These are phyloP conservation scores for Drosophila arawakana DNA, from an alignment of 1,140 invertebrate genomes.

Conservation along the genomic window DNA sequence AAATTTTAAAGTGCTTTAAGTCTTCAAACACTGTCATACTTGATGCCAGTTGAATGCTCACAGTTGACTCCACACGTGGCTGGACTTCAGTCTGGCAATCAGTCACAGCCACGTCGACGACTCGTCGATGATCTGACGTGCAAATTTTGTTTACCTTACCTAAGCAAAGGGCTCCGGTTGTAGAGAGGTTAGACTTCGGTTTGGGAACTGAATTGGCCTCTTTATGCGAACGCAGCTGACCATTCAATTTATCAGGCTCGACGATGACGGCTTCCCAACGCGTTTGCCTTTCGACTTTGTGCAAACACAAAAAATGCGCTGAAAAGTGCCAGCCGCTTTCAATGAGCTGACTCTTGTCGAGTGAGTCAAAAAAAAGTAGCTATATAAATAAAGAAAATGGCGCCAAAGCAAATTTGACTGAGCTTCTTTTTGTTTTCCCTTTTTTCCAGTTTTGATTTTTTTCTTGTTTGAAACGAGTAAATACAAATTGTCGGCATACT, in stretches of 20 bases:
- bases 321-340: conserved; percentile 62
- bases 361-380: conserved; percentile 5
- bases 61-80: background rate
- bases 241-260: conserved; percentile 80
- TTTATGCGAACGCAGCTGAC: conserved; percentile 75
- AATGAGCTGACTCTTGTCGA: conserved; percentile 37
- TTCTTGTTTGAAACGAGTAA: conserved; percentile 45
- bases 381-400: conserved; percentile 20
- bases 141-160: conserved; percentile 53
- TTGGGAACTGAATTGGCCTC: conserved; percentile 33
- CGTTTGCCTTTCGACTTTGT: conserved; percentile 63
- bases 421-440: conserved; percentile 32
- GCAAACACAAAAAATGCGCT: conserved; percentile 72
- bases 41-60: background rate
- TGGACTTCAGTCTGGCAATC: conserved; percentile 9
- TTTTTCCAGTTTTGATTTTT: background rate
- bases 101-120: conserved; percentile 8
- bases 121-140: conserved; percentile 25
- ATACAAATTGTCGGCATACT: conserved; percentile 59
- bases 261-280: conserved; percentile 40
- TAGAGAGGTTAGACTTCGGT: background rate
- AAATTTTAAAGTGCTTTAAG: background rate
- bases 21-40: background rate
- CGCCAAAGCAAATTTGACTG: conserved; percentile 64
- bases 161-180: conserved; percentile 30